A percentile compares a stretch with the other conserved stretches of the same genome.
phyloP scores from a whole-genome alignment of 2,888 invertebrate species.

The Dryocosmus kuriphilus region DNA sequence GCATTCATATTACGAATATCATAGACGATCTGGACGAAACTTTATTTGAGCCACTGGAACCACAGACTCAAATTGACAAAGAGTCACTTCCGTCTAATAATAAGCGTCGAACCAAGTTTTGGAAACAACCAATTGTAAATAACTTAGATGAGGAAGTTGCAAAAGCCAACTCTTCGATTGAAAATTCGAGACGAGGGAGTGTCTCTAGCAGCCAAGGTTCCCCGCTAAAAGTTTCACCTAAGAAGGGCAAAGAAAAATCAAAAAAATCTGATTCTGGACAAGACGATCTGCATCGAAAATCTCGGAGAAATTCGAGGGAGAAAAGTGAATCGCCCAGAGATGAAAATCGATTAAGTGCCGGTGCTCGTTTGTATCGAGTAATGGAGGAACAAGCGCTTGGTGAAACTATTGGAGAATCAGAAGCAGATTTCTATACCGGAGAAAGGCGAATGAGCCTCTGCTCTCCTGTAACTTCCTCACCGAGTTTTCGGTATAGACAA shows the following conservation, averaged over 20 bases:
- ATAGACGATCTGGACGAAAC: conserved; percentile 77
- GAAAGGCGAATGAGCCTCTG: conserved; percentile 65
- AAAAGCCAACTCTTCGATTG: conserved; percentile 61
- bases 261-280: conserved; percentile 55
- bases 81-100: conserved; percentile 55
- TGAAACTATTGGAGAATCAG: conserved; percentile 67
- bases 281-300: conserved; percentile 63
- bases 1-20: conserved; percentile 55
- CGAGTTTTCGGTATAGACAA: conserved; percentile 65
- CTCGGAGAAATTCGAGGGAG: conserved; percentile 64
- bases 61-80: conserved; percentile 61
- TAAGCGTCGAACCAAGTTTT: conserved; percentile 70
- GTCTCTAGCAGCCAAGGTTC: conserved; percentile 69
- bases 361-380: conserved; percentile 74
- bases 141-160: conserved; percentile 67
- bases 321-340: conserved; percentile 61
- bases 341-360: conserved; percentile 71
- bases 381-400: conserved; percentile 75
- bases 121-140: conserved; percentile 70
- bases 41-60: conserved; percentile 69
- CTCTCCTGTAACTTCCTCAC: conserved; percentile 66
- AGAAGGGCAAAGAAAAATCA: conserved; percentile 65
- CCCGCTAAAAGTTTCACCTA: conserved; percentile 70
- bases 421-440: conserved; percentile 68
- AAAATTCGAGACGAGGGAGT: conserved; percentile 71